Base-by-base conservation (phyloP, 2,888 invertebrate genomes). In the Carpatolechia fugitivella region DNA sequence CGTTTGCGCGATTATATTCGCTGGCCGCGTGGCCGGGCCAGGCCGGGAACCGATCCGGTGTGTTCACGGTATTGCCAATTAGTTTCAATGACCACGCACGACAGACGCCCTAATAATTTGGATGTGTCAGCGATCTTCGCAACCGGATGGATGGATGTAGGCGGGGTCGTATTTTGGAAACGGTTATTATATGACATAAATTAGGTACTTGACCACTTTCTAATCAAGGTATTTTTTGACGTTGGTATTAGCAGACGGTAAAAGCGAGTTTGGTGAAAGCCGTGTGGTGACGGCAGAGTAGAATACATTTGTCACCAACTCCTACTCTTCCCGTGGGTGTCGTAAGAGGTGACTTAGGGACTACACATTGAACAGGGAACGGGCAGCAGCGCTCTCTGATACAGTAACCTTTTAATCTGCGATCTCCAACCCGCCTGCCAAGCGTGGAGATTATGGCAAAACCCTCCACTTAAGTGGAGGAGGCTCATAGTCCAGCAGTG, bases 81-180 rank as follows among this genome's bases (percentile, higher is more conserved):
- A 85, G 81, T 76, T 76, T 75, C 82, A 80, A 87, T 87, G 85
- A 82, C 86, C 85, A 85, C 76, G 79, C 85, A 85, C 76, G 79
- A 82, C 76, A 66, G 60, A 60, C 71, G 71, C 68, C 70, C 72
- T 78, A 74, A 75, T 58, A 78, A 79, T 78, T 78, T 78, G 29
- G 38, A 47, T 30, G 59, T 52, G 41, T 55, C 41, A 66, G 61
- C 63, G 62, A 57, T 62, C 60, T 58, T 59, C 60, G 64, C 59
- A 63, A 61, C 61, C 52, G 56, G 49, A 41, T 33, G 47, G 30
- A 18, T 46, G 46, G 46, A 46, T 13, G 14, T 30, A 13, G 14
- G 31, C 30, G 47, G 14, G 29, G 47, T 14, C 7, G 18, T 18
- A 40, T 16, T 16, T 18, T 18, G 13, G 14, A 18, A 11, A 41